phyloP scores from a whole-genome alignment of 2,888 invertebrate genomes.

The Tenodera sinensis region DNA sequence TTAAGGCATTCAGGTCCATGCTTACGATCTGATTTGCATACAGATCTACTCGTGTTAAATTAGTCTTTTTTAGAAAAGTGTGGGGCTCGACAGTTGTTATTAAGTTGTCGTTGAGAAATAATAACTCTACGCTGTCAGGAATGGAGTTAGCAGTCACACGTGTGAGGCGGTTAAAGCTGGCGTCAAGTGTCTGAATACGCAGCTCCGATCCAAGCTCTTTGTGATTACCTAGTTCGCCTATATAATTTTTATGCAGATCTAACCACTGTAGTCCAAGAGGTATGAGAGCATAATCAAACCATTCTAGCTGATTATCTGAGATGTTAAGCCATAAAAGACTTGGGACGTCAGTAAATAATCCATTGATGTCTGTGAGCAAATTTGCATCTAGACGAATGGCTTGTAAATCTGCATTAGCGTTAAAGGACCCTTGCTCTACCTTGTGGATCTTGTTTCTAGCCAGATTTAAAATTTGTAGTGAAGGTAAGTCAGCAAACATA shows the following conservation, averaged over 20 bases:
- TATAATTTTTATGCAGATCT: slow-evolving; percentile 83
- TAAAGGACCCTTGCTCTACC: slow-evolving; percentile 78
- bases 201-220: slow-evolving; percentile 67
- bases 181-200: slow-evolving; percentile 77
- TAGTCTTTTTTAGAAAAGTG: slow-evolving; percentile 83
- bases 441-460: slow-evolving; percentile 77
- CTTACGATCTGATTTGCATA: slow-evolving; percentile 89
- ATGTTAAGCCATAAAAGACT: slow-evolving; percentile 86
- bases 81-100: slow-evolving; percentile 82
- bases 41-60: slow-evolving; percentile 85
- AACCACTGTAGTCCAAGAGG: slow-evolving; percentile 82
- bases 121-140: slow-evolving; percentile 78
- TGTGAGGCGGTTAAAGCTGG: slow-evolving; percentile 84
- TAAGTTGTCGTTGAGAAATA: slow-evolving; percentile 86
- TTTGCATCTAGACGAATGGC: slow-evolving; percentile 86
- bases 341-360: slow-evolving; percentile 77
- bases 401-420: slow-evolving; percentile 73
- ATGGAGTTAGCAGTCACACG: slow-evolving; percentile 72
- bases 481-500: slow-evolving; percentile 73
- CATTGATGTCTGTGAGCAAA: slow-evolving; percentile 74
- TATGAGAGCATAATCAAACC: slow-evolving; percentile 84
- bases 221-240: slow-evolving; percentile 73
- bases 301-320: slow-evolving; percentile 82
- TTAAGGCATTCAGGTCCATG: slow-evolving; percentile 84
- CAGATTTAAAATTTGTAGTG: slow-evolving; percentile 80